phyloP scores from a whole-genome alignment of 2,797 vertebrate species.

The Graptemys geographica region DNA sequence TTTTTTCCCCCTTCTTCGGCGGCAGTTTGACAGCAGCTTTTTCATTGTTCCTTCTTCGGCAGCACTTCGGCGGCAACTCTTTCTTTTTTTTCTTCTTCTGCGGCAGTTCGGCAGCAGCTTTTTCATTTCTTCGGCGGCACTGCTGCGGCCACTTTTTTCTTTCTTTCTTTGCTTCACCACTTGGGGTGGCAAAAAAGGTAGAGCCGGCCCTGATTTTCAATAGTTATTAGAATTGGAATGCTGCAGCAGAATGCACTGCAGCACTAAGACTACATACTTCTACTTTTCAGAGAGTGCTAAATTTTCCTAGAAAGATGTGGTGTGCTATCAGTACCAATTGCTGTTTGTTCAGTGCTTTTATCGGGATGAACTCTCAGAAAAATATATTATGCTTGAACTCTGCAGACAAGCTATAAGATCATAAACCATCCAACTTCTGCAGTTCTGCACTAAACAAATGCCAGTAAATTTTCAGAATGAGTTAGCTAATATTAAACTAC shows the following conservation, averaged over 20 bases:
- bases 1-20: no score
- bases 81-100: no score
- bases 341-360: slow-evolving; percentile 47
- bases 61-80: no score
- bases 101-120: no score
- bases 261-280: neutral
- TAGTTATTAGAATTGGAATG: neutral
- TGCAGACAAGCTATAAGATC: slow-evolving; percentile 37
- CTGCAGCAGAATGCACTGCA: neutral
- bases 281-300: neutral
- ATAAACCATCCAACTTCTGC: neutral
- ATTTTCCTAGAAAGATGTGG: neutral
- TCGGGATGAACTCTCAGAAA: slow-evolving; percentile 20
- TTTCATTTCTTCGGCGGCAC: no score
- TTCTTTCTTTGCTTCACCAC: no score
- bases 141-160: no score
- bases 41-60: no score
- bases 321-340: slow-evolving; percentile 34
- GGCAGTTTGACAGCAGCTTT: no score
- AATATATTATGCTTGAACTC: slow-evolving; percentile 33
- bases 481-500: slow-evolving; percentile 21
- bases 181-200: no score
- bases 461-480: slow-evolving; percentile 15
- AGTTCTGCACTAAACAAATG: slow-evolving; percentile 24
- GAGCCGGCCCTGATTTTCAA: neutral